phyloP scores from a whole-genome alignment of 1,140 invertebrate genomes.

The Lordiphosa mommai region DNA sequence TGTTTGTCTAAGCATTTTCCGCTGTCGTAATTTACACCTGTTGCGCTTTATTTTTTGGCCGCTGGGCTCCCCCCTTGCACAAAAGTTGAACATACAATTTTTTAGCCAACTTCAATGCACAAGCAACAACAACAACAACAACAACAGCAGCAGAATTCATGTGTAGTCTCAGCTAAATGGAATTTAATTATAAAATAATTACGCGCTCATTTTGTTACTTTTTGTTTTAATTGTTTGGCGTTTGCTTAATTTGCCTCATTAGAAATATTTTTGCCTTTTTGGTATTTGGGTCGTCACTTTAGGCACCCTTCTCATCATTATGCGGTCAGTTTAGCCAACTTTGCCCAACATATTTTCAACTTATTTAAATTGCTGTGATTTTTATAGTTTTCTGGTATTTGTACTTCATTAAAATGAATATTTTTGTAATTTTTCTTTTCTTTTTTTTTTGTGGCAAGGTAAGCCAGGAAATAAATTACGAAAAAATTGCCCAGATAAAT shows the following conservation, averaged over 20 bases:
- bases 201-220: constrained; percentile 63
- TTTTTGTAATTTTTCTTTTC: constrained; percentile 5
- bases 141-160: constrained; percentile 6
- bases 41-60: constrained; percentile 41
- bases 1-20: constrained; percentile 14
- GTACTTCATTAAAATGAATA: constrained; percentile 53
- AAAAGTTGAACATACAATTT: constrained; percentile 45
- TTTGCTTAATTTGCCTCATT: constrained; percentile 72
- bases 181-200: constrained; percentile 76
- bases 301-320: background rate
- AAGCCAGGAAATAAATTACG: constrained; percentile 55
- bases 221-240: constrained; percentile 74
- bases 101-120: constrained; percentile 20
- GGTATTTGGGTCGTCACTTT: constrained; percentile 58
- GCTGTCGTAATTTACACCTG: constrained; percentile 62
- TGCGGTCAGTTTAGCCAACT: background rate
- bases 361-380: constrained; percentile 48
- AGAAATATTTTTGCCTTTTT: constrained; percentile 51
- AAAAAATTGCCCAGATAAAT: constrained; percentile 16
- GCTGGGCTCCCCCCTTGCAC: constrained; percentile 31
- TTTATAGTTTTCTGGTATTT: constrained; percentile 31
- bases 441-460: constrained; percentile 16
- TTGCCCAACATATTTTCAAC: constrained; percentile 21
- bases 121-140: too few relatives aligned
- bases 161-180: constrained; percentile 61